Percentiles rank a stretch among this genome's conserved stretches.
phyloP scores from a whole-genome alignment of 1,140 invertebrate genomes.

The Drosophila seguyi region DNA sequence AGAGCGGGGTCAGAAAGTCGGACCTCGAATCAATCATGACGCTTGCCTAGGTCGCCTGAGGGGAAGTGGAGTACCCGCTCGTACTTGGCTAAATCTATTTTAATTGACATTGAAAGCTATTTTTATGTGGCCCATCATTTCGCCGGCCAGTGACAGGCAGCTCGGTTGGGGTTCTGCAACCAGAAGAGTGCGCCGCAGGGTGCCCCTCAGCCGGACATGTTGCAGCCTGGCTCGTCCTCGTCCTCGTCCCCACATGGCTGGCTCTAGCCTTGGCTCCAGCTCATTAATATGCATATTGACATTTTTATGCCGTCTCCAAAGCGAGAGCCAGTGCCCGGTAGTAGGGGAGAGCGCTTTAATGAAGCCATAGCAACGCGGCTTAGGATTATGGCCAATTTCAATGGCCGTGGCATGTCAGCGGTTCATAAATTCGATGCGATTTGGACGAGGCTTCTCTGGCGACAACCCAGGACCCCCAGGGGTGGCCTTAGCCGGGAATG shows the following conservation, averaged over 20 bases:
- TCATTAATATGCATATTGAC: conserved; percentile 78
- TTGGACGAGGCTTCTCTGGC: conserved; percentile 26
- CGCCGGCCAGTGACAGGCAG: conserved; percentile 47
- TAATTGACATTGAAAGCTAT: conserved; percentile 78
- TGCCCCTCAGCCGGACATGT: conserved; percentile 24
- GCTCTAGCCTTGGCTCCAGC: conserved; percentile 21
- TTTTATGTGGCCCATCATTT: conserved; percentile 69
- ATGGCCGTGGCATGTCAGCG: conserved; percentile 74
- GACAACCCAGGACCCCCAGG: neutral
- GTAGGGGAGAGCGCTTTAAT: conserved; percentile 57
- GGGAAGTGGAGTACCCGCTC: neutral
- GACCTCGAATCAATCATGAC: conserved; percentile 43
- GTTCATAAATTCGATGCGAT: conserved; percentile 67
- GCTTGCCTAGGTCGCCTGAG: neutral
- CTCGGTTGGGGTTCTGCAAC: conserved; percentile 50
- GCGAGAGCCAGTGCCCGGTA: conserved; percentile 26
- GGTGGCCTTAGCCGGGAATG: neutral
- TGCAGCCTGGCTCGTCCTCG: conserved; percentile 9
- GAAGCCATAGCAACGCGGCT: conserved; percentile 65
- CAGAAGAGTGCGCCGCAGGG: conserved; percentile 35
- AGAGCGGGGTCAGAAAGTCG: conserved; percentile 1
- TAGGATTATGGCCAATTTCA: conserved; percentile 68
- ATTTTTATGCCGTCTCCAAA: conserved; percentile 71
- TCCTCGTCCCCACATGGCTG: conserved; percentile 14
- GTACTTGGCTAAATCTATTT: conserved; percentile 54